phyloP scores from a whole-genome alignment of 2,888 invertebrate genomes.

The Metacarcinus magister region DNA sequence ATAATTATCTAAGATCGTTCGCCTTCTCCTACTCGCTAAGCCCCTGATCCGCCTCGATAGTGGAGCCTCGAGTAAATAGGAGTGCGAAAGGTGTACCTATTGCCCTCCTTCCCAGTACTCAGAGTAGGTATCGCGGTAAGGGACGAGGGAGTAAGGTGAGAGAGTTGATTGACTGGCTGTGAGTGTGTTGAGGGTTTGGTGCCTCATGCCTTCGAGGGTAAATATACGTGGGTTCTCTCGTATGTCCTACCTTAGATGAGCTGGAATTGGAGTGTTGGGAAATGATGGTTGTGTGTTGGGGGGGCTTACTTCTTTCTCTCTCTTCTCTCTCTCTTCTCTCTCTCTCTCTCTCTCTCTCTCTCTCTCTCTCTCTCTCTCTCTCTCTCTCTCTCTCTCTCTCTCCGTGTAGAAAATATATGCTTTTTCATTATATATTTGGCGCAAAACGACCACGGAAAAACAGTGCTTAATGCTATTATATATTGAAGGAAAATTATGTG shows the following conservation, averaged over 20 bases:
- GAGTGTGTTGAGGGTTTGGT: too few relatives aligned
- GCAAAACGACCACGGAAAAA: not conserved
- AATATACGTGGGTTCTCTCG: not conserved
- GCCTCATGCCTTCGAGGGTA: too few relatives aligned
- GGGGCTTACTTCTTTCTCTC: too few relatives aligned
- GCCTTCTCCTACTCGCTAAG: conserved; percentile 5
- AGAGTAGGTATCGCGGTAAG: not conserved
- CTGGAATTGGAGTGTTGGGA: not conserved
- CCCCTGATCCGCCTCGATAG: not conserved
- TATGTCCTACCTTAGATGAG: not conserved
- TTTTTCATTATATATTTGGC: not conserved
- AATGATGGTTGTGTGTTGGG: not conserved
- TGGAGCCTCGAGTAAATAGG: not conserved
- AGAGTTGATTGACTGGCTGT: not conserved
- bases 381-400: not conserved
- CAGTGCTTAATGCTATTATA: not conserved
- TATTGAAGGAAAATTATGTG: not conserved
- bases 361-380: conserved; percentile 18
- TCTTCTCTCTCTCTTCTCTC: not conserved
- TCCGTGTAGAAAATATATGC: not conserved
- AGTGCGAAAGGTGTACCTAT: not conserved
- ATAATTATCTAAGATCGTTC: not conserved
- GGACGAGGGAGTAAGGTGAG: too few relatives aligned
- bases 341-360: conserved; percentile 26
- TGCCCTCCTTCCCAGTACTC: not conserved